Evolutionary conservation across 2,797 vertebrate genomes (phyloP), one percentile per base, ranked within the genome.

Genomic region (Lepus oiostolus): DNA sequence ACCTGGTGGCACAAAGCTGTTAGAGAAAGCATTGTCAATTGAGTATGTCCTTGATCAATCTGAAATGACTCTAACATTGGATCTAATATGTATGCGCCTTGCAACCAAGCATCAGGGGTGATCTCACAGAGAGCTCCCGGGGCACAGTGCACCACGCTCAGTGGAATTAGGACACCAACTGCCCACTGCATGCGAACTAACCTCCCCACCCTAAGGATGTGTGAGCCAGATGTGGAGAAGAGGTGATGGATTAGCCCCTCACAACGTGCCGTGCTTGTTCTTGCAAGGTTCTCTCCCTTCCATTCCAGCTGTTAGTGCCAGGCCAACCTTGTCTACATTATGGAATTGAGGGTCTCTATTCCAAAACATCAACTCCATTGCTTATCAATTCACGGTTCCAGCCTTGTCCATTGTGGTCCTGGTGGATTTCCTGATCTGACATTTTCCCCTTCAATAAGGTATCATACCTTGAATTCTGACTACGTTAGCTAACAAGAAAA

Each of bases 11-110:
- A 94, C 85, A 95, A 81, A 93, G 74, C 92, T 90, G 65, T 96
- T 96, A 81, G n/a, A 88, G 77, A 94, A 80, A 93, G 35, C 63
- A 70, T 60, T 93, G 82, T 50, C 83, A 71, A 65, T n/a, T 75
- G 63, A 74, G 13, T 38, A 14, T 80, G 52, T 87, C 71, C 85
- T 96, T 95, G 85, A 94, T 93, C 85, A 93, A 82, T 58, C 54
- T 35, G 72, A 94, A 94, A 77, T 67, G 85, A 83, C 54, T 91
- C 93, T 50, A 84, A 93, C 63, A 86, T 75, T 42, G 60, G 85
- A 14, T 85, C 47, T 91, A 90, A 63, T 70, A 84, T 85, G 79
- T 86, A 16, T 70, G 50, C 70, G 22, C 52, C 79, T 95, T 76
- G n/a, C 94, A 76, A 95, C 8, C 9, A 74, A 75, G 22, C 35